Conservation (phyloP, 2,888 invertebrate species). For the Yponomeuta evonymella region DNA sequence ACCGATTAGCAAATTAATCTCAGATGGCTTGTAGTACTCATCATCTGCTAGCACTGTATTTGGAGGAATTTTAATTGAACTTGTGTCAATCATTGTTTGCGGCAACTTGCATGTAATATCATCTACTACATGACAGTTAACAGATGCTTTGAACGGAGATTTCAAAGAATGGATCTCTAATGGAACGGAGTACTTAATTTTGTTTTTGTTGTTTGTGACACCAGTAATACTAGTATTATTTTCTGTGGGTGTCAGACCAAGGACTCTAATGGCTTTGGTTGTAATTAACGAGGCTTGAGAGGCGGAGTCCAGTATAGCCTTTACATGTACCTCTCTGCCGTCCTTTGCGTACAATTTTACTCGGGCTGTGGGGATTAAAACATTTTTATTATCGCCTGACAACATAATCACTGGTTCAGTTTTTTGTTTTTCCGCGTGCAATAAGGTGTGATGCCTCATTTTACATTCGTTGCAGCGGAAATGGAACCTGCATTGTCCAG, state of each 20-base stretch:
- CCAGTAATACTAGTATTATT: background rate
- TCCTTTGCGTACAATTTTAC: slow-evolving; percentile 6
- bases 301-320: slow-evolving; percentile 9
- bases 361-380: slow-evolving; percentile 11
- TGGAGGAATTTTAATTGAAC: background rate
- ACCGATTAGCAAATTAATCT: too few species aligned
- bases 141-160: background rate
- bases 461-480: too few species aligned
- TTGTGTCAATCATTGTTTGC: background rate
- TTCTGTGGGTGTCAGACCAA: background rate
- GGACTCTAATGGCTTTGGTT: background rate
- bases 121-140: slow-evolving; percentile 11
- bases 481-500: background rate
- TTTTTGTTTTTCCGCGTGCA: slow-evolving; percentile 22
- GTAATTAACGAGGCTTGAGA: slow-evolving; percentile 7
- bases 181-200: background rate
- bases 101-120: slow-evolving; percentile 4
- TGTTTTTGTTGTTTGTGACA: background rate
- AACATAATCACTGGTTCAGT: slow-evolving; percentile 25
- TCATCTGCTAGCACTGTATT: background rate
- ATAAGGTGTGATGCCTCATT: slow-evolving; percentile 15
- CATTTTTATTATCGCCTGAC: slow-evolving; percentile 21
- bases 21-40: background rate
- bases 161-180: slow-evolving; percentile 8
- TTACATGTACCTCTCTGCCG: background rate